Conservation (phyloP, 2,113 vertebrate genomes). For the Micronisus gabar region DNA sequence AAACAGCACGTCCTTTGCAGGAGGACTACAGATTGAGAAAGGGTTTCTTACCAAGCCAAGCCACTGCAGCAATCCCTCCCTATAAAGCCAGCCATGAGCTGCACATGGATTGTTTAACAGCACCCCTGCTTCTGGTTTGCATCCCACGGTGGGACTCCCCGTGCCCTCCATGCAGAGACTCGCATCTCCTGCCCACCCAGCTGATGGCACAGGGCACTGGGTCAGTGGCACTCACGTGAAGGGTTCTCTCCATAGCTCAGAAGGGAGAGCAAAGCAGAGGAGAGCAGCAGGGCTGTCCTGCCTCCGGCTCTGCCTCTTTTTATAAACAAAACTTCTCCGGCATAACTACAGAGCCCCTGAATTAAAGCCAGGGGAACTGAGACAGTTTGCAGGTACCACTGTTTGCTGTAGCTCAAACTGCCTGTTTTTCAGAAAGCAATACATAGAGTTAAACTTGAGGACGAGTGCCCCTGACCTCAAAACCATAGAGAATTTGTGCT, state of each 20-base stretch:
- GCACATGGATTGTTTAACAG: neutral
- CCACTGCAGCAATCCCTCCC: neutral
- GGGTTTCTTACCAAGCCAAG: neutral
- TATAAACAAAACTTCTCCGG: neutral
- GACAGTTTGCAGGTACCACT: neutral
- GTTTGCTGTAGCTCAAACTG: neutral
- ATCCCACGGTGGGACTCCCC: neutral
- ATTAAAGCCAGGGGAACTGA: fast-evolving
- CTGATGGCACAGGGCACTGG: neutral
- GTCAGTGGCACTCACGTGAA: too few relatives aligned
- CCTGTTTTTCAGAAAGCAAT: neutral
- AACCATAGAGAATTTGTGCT: neutral
- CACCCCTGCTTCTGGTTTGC: neutral
- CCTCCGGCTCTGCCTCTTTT: neutral
- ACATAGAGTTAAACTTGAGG: neutral
- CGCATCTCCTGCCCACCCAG: neutral
- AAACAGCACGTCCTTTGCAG: neutral
- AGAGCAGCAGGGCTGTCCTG: neutral
- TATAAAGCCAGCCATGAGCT: neutral
- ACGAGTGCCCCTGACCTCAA: neutral
- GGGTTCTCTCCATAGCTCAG: neutral
- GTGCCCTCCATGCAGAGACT: neutral
- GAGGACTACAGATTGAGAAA: neutral
- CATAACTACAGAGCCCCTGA: fast-evolving
- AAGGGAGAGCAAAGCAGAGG: neutral